A percentile compares a stretch with the other conserved stretches of the same genome.
Evolutionary conservation across 2,797 vertebrate species (phyloP).

Genomic region (Thalassophryne amazonica): DNA sequence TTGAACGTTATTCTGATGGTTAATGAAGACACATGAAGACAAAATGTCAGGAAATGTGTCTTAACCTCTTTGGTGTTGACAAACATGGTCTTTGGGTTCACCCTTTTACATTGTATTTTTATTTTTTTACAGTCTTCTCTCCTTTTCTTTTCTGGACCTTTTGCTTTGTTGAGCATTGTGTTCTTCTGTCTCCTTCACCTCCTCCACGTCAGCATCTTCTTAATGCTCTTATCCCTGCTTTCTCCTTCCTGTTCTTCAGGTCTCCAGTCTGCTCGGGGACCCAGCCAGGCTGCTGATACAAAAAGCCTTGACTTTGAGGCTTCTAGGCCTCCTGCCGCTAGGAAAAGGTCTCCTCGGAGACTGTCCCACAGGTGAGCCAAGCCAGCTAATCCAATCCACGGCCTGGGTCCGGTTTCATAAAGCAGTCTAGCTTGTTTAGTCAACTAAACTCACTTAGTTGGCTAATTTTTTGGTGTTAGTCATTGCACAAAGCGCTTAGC

Average conservation of each 20-base stretch:
- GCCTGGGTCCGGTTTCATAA: too few species aligned
- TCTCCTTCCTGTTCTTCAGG: slow-evolving; percentile 60
- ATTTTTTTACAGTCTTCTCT: not conserved
- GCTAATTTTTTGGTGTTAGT: too few species aligned
- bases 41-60: too few species aligned
- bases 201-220: too few species aligned
- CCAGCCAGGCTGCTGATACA: slow-evolving; percentile 89
- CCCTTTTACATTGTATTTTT: not conserved
- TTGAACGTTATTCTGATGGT: too few species aligned
- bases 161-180: not conserved
- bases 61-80: too few species aligned
- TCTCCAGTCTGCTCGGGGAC: slow-evolving; percentile 90
- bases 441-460: too few species aligned
- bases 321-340: slow-evolving; percentile 74
- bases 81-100: too few species aligned
- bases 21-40: too few species aligned
- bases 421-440: too few species aligned
- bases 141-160: not conserved
- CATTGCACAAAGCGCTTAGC: too few species aligned
- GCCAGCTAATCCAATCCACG: too few species aligned
- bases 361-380: slow-evolving; percentile 84
- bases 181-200: not conserved
- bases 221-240: not conserved
- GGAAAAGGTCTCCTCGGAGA: slow-evolving; percentile 87
- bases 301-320: slow-evolving; percentile 82